A percentile compares a stretch with the other conserved stretches of the same genome.
These are phyloP conservation scores for Drosophila emarginata DNA, from an alignment of 2,888 invertebrate genomes.

Conservation along the genomic window DNA sequence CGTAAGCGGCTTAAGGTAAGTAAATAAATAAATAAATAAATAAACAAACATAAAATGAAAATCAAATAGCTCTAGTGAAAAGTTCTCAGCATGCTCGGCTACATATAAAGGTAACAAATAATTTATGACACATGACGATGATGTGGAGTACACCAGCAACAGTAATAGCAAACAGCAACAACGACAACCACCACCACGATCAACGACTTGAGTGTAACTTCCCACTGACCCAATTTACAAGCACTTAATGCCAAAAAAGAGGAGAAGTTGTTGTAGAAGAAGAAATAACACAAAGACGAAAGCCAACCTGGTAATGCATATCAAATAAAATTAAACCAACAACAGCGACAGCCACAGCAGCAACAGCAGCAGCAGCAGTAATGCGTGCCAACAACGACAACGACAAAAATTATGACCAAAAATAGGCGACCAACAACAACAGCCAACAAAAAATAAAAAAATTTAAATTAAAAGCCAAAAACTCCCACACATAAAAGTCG, in stretches of 20 bases:
- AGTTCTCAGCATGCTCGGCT: slow-evolving; percentile 58
- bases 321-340: slow-evolving; percentile 74
- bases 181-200: slow-evolving; percentile 29
- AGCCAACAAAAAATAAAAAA: slow-evolving; percentile 47
- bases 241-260: slow-evolving; percentile 77
- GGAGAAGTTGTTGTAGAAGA: slow-evolving; percentile 71
- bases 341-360: slow-evolving; percentile 14
- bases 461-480: slow-evolving; percentile 78
- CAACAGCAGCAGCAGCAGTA: slow-evolving; percentile 52
- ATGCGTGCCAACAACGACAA: slow-evolving; percentile 62
- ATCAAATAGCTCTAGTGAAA: slow-evolving; percentile 44
- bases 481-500: slow-evolving; percentile 77
- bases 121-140: slow-evolving; percentile 74
- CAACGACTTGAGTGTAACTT: slow-evolving; percentile 77
- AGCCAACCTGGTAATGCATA: slow-evolving; percentile 76
- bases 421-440: slow-evolving; percentile 59
- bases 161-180: slow-evolving; percentile 11
- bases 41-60: slow-evolving; percentile 42
- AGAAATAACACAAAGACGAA: slow-evolving; percentile 77
- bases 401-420: slow-evolving; percentile 79
- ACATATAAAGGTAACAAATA: slow-evolving; percentile 51
- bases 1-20: slow-evolving; percentile 49
- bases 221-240: slow-evolving; percentile 80
- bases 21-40: slow-evolving; percentile 56
- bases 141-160: slow-evolving; percentile 28